Percentiles rank a stretch among this genome's conserved stretches.
phyloP scores from a whole-genome alignment of 2,888 invertebrate species.

The Cenopis cana region DNA sequence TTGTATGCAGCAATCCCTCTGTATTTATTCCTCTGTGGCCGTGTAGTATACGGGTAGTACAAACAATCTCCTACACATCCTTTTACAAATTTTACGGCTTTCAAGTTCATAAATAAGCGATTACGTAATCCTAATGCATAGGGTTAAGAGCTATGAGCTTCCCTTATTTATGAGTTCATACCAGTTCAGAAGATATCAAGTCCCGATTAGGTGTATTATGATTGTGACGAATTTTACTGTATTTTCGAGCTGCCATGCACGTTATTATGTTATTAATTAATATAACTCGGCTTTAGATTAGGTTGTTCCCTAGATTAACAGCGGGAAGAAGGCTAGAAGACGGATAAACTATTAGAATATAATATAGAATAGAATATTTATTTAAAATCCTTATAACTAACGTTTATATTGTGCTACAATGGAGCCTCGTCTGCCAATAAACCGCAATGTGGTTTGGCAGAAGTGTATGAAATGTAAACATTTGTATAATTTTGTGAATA shows the following conservation, averaged over 20 bases:
- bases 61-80: slow-evolving; percentile 47
- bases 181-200: slow-evolving; percentile 1
- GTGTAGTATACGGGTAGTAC: slow-evolving; percentile 12
- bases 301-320: neutral
- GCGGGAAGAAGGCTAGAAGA: neutral
- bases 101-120: slow-evolving; percentile 42
- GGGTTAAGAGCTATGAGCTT: slow-evolving; percentile 16
- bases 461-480: too few species aligned
- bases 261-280: neutral
- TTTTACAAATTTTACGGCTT: slow-evolving; percentile 46
- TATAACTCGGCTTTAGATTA: neutral
- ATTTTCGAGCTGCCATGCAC: neutral
- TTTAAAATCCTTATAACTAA: too few species aligned
- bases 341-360: neutral
- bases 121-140: slow-evolving; percentile 34
- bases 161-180: slow-evolving; percentile 25
- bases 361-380: neutral
- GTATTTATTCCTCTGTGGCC: neutral
- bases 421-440: too few species aligned
- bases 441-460: too few species aligned
- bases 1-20: slow-evolving; percentile 8
- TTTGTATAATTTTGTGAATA: too few species aligned
- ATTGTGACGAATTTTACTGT: slow-evolving; percentile 1
- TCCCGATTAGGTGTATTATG: slow-evolving; percentile 14
- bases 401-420: too few species aligned